Evolutionary conservation across 2,797 vertebrate species (phyloP).

Genomic region (Lindbergichthys nudifrons): DNA sequence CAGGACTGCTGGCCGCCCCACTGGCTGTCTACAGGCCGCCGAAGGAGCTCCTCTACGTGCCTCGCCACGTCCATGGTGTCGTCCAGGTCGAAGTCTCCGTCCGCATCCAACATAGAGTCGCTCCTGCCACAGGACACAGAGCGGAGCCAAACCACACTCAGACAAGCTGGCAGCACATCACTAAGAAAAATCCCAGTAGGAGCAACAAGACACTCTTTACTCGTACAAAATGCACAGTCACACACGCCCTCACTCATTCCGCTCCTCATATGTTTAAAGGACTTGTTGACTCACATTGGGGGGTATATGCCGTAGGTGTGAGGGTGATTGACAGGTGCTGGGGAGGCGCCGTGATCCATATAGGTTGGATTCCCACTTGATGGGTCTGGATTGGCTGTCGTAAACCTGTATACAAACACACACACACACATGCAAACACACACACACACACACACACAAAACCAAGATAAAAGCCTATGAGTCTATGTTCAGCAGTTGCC

Average conservation of each 20-base stretch:
- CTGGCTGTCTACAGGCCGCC: conserved; percentile 95
- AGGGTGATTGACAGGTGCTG: conserved; percentile 88
- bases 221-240: neutral
- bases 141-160: conserved; percentile 23
- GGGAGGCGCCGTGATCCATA: conserved; percentile 95
- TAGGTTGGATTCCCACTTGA: conserved; percentile 87
- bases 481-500: conserved; percentile 63
- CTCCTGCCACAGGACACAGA: conserved; percentile 79
- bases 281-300: conserved; percentile 87
- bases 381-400: conserved; percentile 88
- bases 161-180: conserved; percentile 23
- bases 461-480: conserved; percentile 34
- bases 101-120: conserved; percentile 91
- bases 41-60: conserved; percentile 94
- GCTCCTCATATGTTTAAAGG: neutral
- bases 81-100: conserved; percentile 95
- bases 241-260: neutral
- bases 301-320: conserved; percentile 90
- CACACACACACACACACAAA: conserved; percentile 26
- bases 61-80: conserved; percentile 97
- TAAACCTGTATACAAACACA: conserved; percentile 84
- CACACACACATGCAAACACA: conserved; percentile 20
- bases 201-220: conserved; percentile 8
- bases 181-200: conserved; percentile 2
- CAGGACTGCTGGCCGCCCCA: conserved; percentile 97